Evolutionary conservation across 1,140 invertebrate species (phyloP), one percentile per base, ranked within the genome.

Genomic region (Diorhabda sublineata): DNA sequence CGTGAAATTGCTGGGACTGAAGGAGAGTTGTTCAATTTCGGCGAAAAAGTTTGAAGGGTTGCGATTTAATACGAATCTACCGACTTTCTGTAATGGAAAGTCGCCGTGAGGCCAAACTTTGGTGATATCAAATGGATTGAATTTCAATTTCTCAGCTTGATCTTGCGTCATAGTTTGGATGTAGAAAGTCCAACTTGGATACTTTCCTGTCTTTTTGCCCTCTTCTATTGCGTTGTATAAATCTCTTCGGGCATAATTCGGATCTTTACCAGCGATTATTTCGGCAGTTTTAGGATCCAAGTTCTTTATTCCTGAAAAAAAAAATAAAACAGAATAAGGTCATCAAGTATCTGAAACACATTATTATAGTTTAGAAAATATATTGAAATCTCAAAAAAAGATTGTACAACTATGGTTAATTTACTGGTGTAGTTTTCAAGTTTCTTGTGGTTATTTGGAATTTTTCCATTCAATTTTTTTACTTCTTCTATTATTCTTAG

Each of bases 11-110:
- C 94, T 89, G 0, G 97, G 97, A 76, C 90, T 90, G 81, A 98
- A 99, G 3, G 96, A 96, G 61, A 94, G 84, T 84, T 99, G 97
- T 81, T 99, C 98, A 4, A 99, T 90, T 79, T 98, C 94, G 58
- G 93, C 88, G 81, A 97, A 97, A 81, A 97, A 97, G 80, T 98
- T 98, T 69, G 87, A 89, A 2, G 96, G 93, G 81, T 97, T 97
- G 59, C 89, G 85, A 81, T 98, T 90, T 45, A 99, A 84, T 0
- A 95, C 91, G 72, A 99, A 79, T 82, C 92, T 91, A 2, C 98
- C 98, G 2, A 98, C 96, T 4, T 89, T 90, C 66, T 96, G 96
- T 60, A 99, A 83, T 8, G 97, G 97, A 81, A 85, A 98, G 9
- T 98, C 92, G 26, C 83, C 81, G 66, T 98, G 96, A 0, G 95